These are phyloP conservation scores for Idaea biselata DNA, from an alignment of 2,888 invertebrate genomes.

Conservation along the genomic window DNA sequence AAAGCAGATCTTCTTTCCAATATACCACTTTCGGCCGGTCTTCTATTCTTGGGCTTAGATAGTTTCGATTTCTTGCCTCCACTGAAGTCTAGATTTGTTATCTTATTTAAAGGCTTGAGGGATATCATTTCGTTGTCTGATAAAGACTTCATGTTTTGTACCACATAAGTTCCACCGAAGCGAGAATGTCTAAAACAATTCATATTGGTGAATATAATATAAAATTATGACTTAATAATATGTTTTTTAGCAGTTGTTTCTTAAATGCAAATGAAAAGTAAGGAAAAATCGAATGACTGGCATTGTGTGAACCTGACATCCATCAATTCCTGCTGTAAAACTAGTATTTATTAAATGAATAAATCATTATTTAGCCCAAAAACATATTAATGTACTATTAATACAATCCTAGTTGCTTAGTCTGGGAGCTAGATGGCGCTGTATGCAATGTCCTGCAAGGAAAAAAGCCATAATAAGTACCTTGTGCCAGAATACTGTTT, in stretches of 20 bases:
- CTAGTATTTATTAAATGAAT: too few relatives aligned
- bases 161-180: constrained; percentile 95
- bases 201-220: not conserved
- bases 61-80: constrained; percentile 78
- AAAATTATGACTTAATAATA: too few relatives aligned
- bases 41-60: constrained; percentile 87
- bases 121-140: constrained; percentile 93
- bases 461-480: constrained; percentile 34
- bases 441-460: not conserved
- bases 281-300: too few relatives aligned
- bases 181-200: constrained; percentile 87
- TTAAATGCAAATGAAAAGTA: too few relatives aligned
- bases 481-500: constrained; percentile 71
- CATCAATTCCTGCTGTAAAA: too few relatives aligned
- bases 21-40: constrained; percentile 83
- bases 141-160: constrained; percentile 96
- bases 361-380: too few relatives aligned
- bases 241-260: too few relatives aligned
- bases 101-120: constrained; percentile 90
- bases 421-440: too few relatives aligned
- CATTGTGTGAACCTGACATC: too few relatives aligned
- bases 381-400: too few relatives aligned
- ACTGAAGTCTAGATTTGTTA: constrained; percentile 89
- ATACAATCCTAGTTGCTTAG: too few relatives aligned
- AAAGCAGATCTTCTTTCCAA: constrained; percentile 91